Evolutionary conservation across 2,797 vertebrate genomes (phyloP).

Genomic region (Acropternis orthonyx): DNA sequence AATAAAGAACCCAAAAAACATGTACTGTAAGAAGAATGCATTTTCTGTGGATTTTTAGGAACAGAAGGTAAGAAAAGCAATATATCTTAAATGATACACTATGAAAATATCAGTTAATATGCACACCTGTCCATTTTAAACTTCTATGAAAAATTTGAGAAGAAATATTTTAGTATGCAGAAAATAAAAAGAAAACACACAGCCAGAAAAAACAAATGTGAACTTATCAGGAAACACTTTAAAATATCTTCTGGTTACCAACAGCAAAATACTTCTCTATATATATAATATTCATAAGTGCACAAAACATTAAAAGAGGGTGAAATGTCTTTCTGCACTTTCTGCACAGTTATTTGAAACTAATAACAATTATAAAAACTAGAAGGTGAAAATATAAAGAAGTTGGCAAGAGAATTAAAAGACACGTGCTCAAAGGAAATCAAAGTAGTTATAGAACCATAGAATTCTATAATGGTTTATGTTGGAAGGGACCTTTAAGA

Average conservation of each 20-base stretch:
- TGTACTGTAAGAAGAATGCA: not conserved
- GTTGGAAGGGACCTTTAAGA: not conserved
- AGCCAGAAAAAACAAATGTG: not conserved
- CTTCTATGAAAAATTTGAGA: not conserved
- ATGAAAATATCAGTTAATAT: not conserved
- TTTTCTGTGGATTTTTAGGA: not conserved
- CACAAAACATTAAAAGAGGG: not conserved
- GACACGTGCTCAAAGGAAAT: not conserved
- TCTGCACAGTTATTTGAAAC: not conserved
- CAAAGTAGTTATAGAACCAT: not conserved
- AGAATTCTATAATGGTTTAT: not conserved
- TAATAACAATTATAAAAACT: not conserved
- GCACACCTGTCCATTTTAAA: not conserved
- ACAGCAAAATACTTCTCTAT: not conserved
- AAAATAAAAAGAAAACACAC: not conserved
- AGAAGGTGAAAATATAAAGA: not conserved
- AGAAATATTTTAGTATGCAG: not conserved
- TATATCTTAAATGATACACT: not conserved
- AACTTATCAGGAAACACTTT: not conserved
- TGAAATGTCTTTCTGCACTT: not conserved
- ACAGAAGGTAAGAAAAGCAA: not conserved
- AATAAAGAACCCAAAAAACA: not conserved
- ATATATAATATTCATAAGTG: not conserved
- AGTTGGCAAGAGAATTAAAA: not conserved
- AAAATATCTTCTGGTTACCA: not conserved